Conservation (phyloP, 2,888 invertebrate species). For the Rhyacophila evoluta region DNA sequence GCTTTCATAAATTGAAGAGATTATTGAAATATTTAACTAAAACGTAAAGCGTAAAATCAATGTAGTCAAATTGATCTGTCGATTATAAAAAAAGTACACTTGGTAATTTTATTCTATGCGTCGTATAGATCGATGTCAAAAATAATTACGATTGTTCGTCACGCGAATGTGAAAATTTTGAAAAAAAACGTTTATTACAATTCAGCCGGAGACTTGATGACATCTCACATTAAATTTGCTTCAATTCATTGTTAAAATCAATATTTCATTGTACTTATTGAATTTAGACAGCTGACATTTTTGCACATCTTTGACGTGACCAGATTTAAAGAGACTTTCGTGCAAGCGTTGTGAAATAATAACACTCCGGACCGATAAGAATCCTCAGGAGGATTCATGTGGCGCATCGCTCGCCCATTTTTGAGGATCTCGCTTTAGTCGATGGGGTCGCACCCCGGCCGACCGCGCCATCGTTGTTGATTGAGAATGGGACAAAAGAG, state of each 20-base stretch:
- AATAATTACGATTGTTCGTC: not conserved
- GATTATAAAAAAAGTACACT: not conserved
- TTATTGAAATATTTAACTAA: not conserved
- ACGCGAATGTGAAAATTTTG: not conserved
- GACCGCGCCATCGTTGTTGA: not conserved
- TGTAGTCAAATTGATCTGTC: not conserved
- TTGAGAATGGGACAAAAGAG: not conserved
- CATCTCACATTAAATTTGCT: not conserved
- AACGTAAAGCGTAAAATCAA: not conserved
- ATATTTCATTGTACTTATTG: no score
- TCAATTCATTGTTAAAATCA: not conserved
- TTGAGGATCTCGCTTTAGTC: not conserved
- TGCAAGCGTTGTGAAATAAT: conserved; percentile 1
- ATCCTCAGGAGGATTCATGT: not conserved
- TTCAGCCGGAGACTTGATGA: not conserved
- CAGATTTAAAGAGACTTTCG: not conserved
- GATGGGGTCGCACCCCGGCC: not conserved
- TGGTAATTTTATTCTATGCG: not conserved
- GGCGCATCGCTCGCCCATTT: conserved; percentile 8
- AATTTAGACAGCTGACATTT: not conserved
- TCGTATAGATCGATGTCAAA: not conserved
- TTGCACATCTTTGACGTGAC: not conserved
- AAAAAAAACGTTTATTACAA: not conserved
- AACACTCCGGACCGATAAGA: not conserved
- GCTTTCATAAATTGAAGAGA: not conserved